Evolutionary conservation across 1,140 invertebrate species (phyloP), one percentile per base, ranked within the genome.

Genomic region (Augochlora pura): DNA sequence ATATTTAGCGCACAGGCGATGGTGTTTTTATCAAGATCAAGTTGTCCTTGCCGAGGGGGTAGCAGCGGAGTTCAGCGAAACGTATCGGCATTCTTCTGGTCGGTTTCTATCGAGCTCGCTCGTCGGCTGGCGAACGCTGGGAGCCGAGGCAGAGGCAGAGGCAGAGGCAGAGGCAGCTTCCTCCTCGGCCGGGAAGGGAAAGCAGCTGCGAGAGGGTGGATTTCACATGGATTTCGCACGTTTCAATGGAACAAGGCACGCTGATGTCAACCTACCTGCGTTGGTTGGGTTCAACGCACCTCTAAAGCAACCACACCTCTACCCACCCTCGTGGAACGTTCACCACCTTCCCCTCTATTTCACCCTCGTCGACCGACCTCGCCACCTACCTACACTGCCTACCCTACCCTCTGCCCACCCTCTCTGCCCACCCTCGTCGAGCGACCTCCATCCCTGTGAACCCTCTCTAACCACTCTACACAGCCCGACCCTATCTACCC

Each of bases 291-390:
- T 91, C 88, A 89, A 90, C 88, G 90, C 86, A 91, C 89, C 87
- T 90, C 89, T 87, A 90, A 90, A 90, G 87, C 87, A 89, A 91
- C 87, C 88, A 88, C 87, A 90, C 88, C 87, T 88, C 85, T 81
- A 84, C 81, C 86, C 75, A 80, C 84, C 86, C 84, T 84, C 80
- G 66, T 84, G 81, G 77, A 88, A 86, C 85, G 84, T 88, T 85
- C 86, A 83, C 84, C 73, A 82, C 84, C 84, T 82, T 77, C 85
- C 83, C 85, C 84, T 77, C 85, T 81, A 74, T 86, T 78, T 86
- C 82, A 83, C 81, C 83, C 81, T 80, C 81, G 75, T 79, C 84
- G 78, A 86, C 83, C 83, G 69, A 85, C 74, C 84, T 82, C 75
- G 74, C 80, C 79, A 71, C 71, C 83, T 85, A 82, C 82, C 82